Conservation (phyloP, 1,140 invertebrate species). For the Melanaphis sacchari region DNA sequence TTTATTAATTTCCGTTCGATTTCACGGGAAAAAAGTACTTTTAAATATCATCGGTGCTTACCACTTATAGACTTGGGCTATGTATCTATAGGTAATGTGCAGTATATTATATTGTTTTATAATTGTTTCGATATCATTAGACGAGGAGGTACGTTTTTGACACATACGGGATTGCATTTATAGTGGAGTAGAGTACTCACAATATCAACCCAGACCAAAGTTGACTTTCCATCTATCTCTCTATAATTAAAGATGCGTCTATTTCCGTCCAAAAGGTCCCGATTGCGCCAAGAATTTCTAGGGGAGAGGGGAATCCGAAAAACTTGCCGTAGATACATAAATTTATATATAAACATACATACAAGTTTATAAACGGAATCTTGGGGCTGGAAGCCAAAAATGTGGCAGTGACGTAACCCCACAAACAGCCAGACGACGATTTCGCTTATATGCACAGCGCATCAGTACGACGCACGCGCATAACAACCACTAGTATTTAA, state of each 20-base stretch:
- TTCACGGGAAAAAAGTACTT: not conserved
- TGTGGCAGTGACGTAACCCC: constrained; percentile 27
- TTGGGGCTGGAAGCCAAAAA: constrained; percentile 27
- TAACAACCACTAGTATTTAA: not conserved
- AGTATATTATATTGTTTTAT: not conserved
- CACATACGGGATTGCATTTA: not conserved
- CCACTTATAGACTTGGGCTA: not conserved
- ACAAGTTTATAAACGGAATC: constrained; percentile 33
- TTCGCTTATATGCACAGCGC: not conserved
- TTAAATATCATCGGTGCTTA: not conserved
- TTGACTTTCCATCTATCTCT: not conserved
- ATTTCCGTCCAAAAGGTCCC: not conserved
- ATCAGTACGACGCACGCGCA: not conserved
- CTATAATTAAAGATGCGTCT: constrained; percentile 30
- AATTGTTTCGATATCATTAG: not conserved
- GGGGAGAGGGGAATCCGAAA: not conserved
- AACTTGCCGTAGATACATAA: not conserved
- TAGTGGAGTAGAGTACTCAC: not conserved
- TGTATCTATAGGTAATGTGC: not conserved
- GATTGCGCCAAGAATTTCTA: constrained; percentile 29
- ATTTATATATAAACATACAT: not conserved
- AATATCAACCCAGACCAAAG: not conserved
- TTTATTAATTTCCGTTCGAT: not conserved
- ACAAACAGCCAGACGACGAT: constrained; percentile 21
- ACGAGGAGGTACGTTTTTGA: not conserved